These are phyloP conservation scores for Caenorhabditis sulstoni DNA, from an alignment of 2,888 invertebrate species.

Conservation along the genomic window DNA sequence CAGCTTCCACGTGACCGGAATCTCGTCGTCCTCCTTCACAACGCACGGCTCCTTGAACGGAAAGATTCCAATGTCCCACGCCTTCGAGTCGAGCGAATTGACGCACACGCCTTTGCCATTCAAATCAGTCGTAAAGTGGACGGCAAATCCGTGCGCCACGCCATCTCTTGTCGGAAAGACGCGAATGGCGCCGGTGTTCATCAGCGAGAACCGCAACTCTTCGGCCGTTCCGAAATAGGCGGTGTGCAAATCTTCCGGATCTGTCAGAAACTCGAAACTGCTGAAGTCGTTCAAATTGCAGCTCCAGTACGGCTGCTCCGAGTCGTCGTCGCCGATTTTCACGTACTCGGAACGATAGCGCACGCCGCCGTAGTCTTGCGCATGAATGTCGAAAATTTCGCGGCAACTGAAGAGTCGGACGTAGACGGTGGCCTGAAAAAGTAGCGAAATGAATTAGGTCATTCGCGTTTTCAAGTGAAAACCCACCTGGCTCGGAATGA, in stretches of 20 bases:
- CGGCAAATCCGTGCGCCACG: slow-evolving; percentile 41
- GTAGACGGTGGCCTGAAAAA: slow-evolving; percentile 41
- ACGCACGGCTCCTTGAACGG: slow-evolving; percentile 50
- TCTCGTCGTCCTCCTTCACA: slow-evolving; percentile 9
- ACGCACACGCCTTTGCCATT: slow-evolving; percentile 9
- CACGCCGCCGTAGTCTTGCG: slow-evolving; percentile 40
- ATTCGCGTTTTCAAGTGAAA: too few relatives aligned
- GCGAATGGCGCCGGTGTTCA: background rate
- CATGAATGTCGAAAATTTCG: slow-evolving; percentile 49
- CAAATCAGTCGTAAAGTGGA: slow-evolving; percentile 44
- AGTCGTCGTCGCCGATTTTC: slow-evolving; percentile 4
- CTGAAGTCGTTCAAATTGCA: slow-evolving; percentile 25
- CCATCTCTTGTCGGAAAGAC: slow-evolving; percentile 14
- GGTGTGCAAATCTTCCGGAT: slow-evolving; percentile 20
- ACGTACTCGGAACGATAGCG: slow-evolving; percentile 52
- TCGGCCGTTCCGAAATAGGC: slow-evolving; percentile 25
- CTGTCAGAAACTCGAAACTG: slow-evolving; percentile 44
- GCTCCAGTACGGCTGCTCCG: slow-evolving; percentile 63
- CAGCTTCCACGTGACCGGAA: slow-evolving; percentile 10
- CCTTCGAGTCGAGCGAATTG: slow-evolving; percentile 18
- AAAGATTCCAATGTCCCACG: slow-evolving; percentile 65
- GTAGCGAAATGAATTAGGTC: too few relatives aligned
- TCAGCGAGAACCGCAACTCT: background rate
- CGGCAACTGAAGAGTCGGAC: slow-evolving; percentile 43
- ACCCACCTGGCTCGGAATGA: slow-evolving; percentile 62